Base-by-base conservation (phyloP, 53 echinoderm and acorn worm genomes). In the Patiria pectinifera region DNA sequence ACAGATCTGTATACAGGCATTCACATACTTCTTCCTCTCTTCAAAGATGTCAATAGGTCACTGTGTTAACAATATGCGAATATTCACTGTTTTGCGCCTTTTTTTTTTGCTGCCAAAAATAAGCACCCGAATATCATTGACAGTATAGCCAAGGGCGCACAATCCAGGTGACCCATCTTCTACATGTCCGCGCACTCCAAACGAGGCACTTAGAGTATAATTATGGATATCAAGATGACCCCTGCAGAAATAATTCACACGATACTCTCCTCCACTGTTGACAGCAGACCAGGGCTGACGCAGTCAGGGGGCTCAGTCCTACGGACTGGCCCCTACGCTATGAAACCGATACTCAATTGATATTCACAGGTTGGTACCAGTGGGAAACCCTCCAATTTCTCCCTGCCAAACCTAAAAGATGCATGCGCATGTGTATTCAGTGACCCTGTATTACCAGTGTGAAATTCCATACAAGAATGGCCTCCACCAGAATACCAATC, bases 341-440 rank as follows among this genome's bases (percentile, higher is more conserved):
- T 24, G 86, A 70, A 90, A 90, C 81, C 23, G 49, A 90, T 90
- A 90, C 90, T 80, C 63, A 89, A 53, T 89, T 89, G 78, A 89
- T 89, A 89, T 89, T 89, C 89, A 89, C 59, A 78, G 21, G 59
- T 78, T 89, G 14, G 8, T 24, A 2, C 24, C 86, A 0, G 12
- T 9, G 63, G 81, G 58, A 84, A 84, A 4, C 22, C 35, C 35
- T 35, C 35, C 89, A 48, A 24, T 71, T 49, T 60, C 43, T 62
- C 59, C 87, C 59, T 35, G 18, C 59, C 59, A 48, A 58, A 16
- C 8, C 87, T 9, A n/a, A 60, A 83, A 82, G 80, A 75, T 72
- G 35, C 45, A 77, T 15, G 14, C 49, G 25, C 70, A 2, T 2
- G 0, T 90, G 80, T 80, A 80, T 90, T 80, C 90, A 90, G 66